Conservation (phyloP, 2,888 invertebrate genomes). For the Synanthedon tipuliformis region DNA sequence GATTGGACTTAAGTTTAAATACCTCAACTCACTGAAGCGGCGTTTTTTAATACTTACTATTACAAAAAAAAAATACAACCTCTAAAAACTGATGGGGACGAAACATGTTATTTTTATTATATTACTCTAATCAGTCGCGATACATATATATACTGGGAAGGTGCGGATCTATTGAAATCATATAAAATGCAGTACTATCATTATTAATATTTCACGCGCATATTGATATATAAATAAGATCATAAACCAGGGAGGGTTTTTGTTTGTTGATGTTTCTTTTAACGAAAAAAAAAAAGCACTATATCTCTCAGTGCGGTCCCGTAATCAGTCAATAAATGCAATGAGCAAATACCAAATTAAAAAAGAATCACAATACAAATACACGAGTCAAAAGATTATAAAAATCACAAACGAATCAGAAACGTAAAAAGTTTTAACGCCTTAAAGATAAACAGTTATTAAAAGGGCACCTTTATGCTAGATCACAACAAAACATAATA, state of each 20-base stretch:
- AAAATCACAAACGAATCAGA: conserved; percentile 26
- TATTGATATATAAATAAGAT: too few relatives aligned
- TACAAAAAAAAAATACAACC: not conserved
- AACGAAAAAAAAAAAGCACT: not conserved
- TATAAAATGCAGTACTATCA: not conserved
- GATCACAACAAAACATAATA: conserved; percentile 25
- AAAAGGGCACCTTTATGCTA: conserved; percentile 19
- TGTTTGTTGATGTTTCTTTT: not conserved
- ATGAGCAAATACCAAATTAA: conserved; percentile 29
- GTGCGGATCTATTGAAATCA: conserved; percentile 2
- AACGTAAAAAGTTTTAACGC: conserved; percentile 20
- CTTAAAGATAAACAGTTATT: not conserved
- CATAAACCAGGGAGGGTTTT: too few relatives aligned
- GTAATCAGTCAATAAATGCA: conserved; percentile 49
- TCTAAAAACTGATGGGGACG: conserved; percentile 5
- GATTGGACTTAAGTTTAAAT: not conserved
- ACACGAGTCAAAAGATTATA: conserved; percentile 46
- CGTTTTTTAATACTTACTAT: not conserved
- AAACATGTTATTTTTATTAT: conserved; percentile 12
- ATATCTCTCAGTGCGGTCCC: conserved; percentile 4
- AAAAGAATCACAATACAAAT: conserved; percentile 33
- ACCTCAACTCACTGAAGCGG: not conserved
- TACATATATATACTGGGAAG: not conserved
- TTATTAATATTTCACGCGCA: too few relatives aligned
- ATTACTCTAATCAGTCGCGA: conserved; percentile 4